Evolutionary conservation across 1,140 invertebrate species (phyloP).

Genomic region (Drosophila insularis): DNA sequence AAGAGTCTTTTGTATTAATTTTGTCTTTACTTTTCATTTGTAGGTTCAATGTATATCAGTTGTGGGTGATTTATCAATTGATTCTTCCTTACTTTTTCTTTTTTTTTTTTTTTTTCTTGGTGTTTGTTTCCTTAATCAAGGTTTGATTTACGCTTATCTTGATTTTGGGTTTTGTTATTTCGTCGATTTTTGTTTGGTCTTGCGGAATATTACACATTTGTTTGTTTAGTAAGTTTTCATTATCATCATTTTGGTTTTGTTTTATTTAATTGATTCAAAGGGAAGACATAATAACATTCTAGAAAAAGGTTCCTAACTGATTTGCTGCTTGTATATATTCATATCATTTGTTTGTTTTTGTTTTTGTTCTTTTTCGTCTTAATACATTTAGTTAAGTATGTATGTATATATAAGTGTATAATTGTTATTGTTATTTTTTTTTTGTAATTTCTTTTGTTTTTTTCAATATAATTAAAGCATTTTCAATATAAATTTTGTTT

Average conservation of each 20-base stretch:
- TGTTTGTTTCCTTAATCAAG: neutral
- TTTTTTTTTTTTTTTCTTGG: neutral
- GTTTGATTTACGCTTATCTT: too few species aligned
- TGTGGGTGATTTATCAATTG: neutral
- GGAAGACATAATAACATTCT: constrained; percentile 76
- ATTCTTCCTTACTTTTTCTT: neutral
- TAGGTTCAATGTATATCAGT: too few species aligned
- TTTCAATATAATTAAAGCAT: constrained; percentile 66
- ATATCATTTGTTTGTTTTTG: constrained; percentile 23
- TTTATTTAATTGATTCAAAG: constrained; percentile 74
- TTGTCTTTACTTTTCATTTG: too few species aligned
- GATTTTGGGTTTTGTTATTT: too few species aligned
- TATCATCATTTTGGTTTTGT: constrained; percentile 43
- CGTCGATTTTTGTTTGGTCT: neutral
- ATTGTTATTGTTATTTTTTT: constrained; percentile 54
- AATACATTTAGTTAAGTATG: constrained; percentile 21
- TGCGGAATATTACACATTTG: neutral
- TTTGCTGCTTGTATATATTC: constrained; percentile 34
- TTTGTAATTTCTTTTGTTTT: constrained; percentile 14
- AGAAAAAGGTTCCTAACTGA: constrained; percentile 76
- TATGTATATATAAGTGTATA: constrained; percentile 67
- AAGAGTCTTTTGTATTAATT: too few species aligned
- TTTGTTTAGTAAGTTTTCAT: constrained; percentile 12
- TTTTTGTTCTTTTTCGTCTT: constrained; percentile 16
- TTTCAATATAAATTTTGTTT: constrained; percentile 40